A percentile compares a stretch with the other conserved stretches of the same genome.
phyloP scores from a whole-genome alignment of 2,797 vertebrate species.

The Clarias pachynema region DNA sequence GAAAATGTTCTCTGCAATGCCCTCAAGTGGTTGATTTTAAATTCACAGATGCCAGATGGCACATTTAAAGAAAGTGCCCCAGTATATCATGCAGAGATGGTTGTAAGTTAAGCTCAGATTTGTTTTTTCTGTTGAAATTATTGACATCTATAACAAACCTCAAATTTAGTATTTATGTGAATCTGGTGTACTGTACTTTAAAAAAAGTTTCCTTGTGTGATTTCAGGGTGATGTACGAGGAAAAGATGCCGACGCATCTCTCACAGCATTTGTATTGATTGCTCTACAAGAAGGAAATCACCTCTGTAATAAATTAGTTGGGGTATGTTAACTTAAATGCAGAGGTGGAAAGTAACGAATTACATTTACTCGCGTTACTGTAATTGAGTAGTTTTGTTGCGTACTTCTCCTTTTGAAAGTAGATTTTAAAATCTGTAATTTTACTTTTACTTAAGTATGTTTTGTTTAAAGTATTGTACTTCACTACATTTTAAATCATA shows the following conservation, averaged over 20 bases:
- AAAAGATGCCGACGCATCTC: constrained; percentile 69
- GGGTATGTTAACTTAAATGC: constrained; percentile 70
- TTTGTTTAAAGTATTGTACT: too few relatives aligned
- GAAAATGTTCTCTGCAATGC: constrained; percentile 72
- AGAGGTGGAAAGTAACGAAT: too few relatives aligned
- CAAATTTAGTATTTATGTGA: neutral
- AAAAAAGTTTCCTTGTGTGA: neutral
- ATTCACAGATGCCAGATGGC: constrained; percentile 74
- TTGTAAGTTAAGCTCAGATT: constrained; percentile 60
- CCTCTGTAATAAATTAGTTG: constrained; percentile 67
- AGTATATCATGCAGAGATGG: constrained; percentile 69
- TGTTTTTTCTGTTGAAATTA: neutral
- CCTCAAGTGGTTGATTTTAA: constrained; percentile 80
- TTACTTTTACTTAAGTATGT: too few relatives aligned
- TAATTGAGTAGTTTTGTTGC: too few relatives aligned
- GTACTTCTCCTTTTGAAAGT: too few relatives aligned
- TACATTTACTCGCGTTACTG: too few relatives aligned
- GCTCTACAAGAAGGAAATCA: constrained; percentile 57
- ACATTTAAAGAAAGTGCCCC: constrained; percentile 71
- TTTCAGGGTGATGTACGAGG: constrained; percentile 54
- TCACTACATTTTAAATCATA: too few relatives aligned
- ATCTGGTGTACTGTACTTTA: neutral
- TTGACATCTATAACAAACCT: neutral
- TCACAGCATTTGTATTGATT: too few relatives aligned
- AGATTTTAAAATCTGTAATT: too few relatives aligned